These are phyloP conservation scores for Ahaetulla prasina DNA, from an alignment of 2,113 vertebrate species.

Conservation along the genomic window DNA sequence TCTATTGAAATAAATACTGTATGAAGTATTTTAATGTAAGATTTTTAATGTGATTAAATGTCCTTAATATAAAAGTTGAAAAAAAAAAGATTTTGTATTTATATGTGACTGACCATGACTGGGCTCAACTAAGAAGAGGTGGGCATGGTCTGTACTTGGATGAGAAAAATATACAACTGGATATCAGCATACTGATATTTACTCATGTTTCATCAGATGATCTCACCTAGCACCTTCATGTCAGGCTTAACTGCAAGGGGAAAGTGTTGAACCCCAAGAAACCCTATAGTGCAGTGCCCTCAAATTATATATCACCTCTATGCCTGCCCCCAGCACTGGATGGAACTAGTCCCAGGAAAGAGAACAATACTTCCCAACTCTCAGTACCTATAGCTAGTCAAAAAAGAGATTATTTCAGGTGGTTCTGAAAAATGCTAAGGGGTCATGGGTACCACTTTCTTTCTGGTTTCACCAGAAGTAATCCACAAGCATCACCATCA, in stretches of 20 bases:
- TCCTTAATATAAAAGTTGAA: background rate
- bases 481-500: background rate
- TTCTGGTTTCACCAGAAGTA: background rate
- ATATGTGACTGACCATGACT: background rate
- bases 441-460: background rate
- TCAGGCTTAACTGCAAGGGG: background rate
- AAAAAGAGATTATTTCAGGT: background rate
- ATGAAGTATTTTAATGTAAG: background rate
- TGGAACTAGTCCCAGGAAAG: background rate
- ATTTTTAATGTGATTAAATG: background rate
- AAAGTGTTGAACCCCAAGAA: background rate
- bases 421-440: background rate
- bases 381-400: background rate
- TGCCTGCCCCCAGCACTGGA: background rate
- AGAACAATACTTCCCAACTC: background rate
- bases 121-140: background rate
- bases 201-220: background rate
- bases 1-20: background rate
- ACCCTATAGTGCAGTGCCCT: background rate
- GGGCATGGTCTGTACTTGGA: background rate
- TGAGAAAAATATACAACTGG: background rate
- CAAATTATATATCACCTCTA: background rate
- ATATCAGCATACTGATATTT: background rate
- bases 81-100: background rate
- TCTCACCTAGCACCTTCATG: background rate